Conservation (phyloP, 2,113 vertebrate genomes). For the Bambusicola thoracicus region DNA sequence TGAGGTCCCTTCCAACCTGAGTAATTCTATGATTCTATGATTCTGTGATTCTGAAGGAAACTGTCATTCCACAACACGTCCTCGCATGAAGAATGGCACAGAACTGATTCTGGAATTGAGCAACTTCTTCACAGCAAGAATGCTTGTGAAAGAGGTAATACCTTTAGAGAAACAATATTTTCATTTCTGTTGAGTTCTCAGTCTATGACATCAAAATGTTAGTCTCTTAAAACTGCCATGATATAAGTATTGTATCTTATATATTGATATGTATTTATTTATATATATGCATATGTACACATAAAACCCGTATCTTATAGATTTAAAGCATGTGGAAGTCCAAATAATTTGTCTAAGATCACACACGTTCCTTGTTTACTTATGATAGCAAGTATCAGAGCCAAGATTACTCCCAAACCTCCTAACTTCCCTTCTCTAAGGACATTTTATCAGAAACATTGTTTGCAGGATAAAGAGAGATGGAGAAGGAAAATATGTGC, state of each 20-base stretch:
- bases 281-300: too few species aligned
- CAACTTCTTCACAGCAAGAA: not conserved
- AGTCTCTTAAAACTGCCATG: not conserved
- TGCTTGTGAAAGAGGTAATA: not conserved
- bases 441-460: not conserved
- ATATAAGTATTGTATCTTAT: too few species aligned
- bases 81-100: not conserved
- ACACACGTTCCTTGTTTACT: constrained; percentile 16
- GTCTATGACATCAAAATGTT: not conserved
- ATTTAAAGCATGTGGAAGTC: not conserved
- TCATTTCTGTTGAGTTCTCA: not conserved
- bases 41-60: not conserved
- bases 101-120: not conserved
- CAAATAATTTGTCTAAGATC: not conserved
- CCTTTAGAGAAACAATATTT: not conserved
- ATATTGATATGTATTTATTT: too few species aligned
- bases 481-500: not conserved
- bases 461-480: not conserved
- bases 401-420: constrained; percentile 2
- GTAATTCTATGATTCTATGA: too few species aligned
- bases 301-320: not conserved
- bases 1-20: too few species aligned
- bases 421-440: not conserved
- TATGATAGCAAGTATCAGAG: constrained; percentile 8
- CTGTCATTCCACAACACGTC: not conserved